Base-by-base conservation (phyloP, 2,888 invertebrate genomes). In the Sylvicola cinctus region DNA sequence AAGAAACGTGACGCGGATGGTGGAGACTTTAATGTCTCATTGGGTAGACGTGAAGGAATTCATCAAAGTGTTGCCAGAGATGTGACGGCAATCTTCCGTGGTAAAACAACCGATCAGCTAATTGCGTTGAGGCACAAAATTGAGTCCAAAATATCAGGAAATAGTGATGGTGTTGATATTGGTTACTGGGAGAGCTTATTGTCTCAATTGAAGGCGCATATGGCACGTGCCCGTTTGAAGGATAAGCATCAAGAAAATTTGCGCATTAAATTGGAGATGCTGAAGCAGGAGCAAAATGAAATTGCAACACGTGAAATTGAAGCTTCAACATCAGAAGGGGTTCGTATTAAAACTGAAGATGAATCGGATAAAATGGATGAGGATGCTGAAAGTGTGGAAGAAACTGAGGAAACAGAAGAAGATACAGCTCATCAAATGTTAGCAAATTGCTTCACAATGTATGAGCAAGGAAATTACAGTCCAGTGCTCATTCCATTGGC, bases 111-210 rank as follows among this genome's bases (percentile, higher is more conserved):
- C 2, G 63, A 68, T 3, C 90, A 96, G 55, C 62, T 98, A 42
- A 73, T 75, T 44, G 72, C 78, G 36, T 60, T 98, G 43, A 83
- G 87, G 49, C 59, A 63, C 16, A 77, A 83, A 54, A 91, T 98
- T 47, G 83, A 84, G 55, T 62, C 63, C 12, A 95, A 93, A 62
- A 79, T 95, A 39, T 67, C 67, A 44, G 76, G 78, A 1, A 74
- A 78, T 40, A 73, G 72, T 30, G 90, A 85, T 58, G 91, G 90
- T 12, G 76, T 93, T 31, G 96, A 96, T 61, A 79, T 95, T 41
- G 87, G 88, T 31, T 98, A 95, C 60, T 98, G 96, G 96, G 96
- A 98, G 62, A 85, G 87, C 32, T 60, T 98, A 41, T 64, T 93
- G 25, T 85, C 85, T n/a, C 90, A 93, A 54, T 63, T 98, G 8